phyloP scores from a whole-genome alignment of 2,888 invertebrate genomes.

The Ceriagrion tenellum region DNA sequence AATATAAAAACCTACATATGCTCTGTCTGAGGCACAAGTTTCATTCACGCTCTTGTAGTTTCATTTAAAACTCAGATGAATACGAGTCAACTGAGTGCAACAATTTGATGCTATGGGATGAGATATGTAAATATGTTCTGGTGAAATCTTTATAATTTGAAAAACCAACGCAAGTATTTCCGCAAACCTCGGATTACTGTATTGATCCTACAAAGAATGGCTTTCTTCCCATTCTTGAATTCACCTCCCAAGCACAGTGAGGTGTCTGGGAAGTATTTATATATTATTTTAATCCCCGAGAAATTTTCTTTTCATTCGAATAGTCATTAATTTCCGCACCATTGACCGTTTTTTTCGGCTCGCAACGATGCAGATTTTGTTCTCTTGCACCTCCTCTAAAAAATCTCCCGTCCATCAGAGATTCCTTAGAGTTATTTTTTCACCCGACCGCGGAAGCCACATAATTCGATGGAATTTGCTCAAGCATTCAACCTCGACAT shows the following conservation, averaged over 20 bases:
- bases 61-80: too few species aligned
- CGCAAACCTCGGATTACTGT: too few species aligned
- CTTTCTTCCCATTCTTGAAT: background rate
- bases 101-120: too few species aligned
- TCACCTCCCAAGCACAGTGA: background rate
- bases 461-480: slow-evolving; percentile 44
- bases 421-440: background rate
- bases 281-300: background rate
- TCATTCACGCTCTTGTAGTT: background rate
- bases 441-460: background rate
- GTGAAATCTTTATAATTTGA: too few species aligned
- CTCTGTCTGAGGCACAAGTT: background rate
- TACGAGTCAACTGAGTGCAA: too few species aligned
- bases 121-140: too few species aligned
- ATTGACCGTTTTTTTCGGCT: background rate
- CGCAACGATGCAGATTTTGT: background rate
- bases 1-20: background rate
- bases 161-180: too few species aligned
- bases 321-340: background rate
- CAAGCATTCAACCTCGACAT: slow-evolving; percentile 32
- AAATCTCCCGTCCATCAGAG: background rate
- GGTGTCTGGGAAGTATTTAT: too few species aligned
- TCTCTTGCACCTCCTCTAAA: background rate
- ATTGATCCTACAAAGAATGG: too few species aligned
- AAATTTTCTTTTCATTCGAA: background rate